Base-by-base conservation (phyloP, 1,140 invertebrate genomes). In the Heliconius melpomene region DNA sequence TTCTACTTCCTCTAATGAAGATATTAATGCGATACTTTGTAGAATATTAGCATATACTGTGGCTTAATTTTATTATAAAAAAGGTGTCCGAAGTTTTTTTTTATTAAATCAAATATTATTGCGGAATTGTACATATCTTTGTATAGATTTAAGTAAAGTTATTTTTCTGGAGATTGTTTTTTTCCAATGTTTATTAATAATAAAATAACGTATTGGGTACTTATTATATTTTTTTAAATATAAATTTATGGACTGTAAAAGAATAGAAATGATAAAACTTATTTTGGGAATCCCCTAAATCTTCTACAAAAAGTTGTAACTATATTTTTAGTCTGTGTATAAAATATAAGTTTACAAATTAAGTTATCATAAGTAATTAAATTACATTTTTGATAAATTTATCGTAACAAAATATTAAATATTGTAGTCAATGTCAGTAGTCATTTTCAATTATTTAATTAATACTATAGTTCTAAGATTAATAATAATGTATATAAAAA, bases 11-110 rank as follows among this genome's bases (percentile, higher is more conserved):
- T 76, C 87, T 0, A 52, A 36, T 2, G 86, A 89, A 2, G 88
- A 90, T 13, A 89, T 91, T 2, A 82, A 88, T 16, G 66, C 82
- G 7, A 86, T 86, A 50, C 81, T 93, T 0, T 82, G 86, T 16
- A 82, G 88, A 6, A 88, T 93, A 75, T 74, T 89, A 2, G 81
- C 84, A 40, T 89, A 89, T 73, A 91, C 89, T 66, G 60, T 29
- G 0, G 60, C 11, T 13, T 66, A 66, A 13, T 26, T 66, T 66
- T 66, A 13, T 9, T 1, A 6, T 20, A 7, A 20, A 1, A 52
- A 52, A 18, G 50, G 54, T n/a, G 54, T 57, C 18, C n/a, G 2
- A 23, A 7, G 38, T 1, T 54, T 57, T 57, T 52, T 52, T 7
- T 52, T 18, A 20, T 57, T 23, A 57, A n/a, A 57, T 23, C n/a